Evolutionary conservation across 2,797 vertebrate species (phyloP).

Genomic region (Caiman crocodilus): DNA sequence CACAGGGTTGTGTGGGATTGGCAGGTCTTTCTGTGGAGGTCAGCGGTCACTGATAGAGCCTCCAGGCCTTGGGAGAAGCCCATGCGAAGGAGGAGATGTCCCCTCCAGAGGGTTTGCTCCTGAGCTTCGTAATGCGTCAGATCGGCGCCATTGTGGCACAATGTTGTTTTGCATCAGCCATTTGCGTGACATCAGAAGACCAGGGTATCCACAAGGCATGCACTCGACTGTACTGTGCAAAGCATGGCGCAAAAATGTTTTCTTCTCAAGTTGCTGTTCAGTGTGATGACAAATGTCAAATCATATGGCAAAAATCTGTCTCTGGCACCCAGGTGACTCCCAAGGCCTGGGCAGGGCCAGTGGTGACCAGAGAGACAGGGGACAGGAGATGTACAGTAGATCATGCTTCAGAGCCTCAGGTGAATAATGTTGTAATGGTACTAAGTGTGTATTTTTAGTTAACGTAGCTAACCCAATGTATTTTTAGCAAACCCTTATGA

Average conservation of each 20-base stretch:
- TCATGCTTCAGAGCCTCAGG: not conserved
- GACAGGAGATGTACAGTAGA: not conserved
- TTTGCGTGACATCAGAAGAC: not conserved
- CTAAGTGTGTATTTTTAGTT: not conserved
- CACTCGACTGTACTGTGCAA: accelerated
- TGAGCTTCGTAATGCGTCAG: accelerated
- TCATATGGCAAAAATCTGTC: not conserved
- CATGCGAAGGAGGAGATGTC: not conserved
- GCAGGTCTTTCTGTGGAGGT: not conserved
- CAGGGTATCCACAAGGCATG: not conserved
- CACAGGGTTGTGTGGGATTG: not conserved
- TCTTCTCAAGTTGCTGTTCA: not conserved
- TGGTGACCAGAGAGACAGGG: no score
- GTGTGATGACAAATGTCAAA: not conserved
- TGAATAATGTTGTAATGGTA: not conserved
- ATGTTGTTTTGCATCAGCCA: not conserved
- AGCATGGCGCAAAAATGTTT: not conserved
- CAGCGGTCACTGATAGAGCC: not conserved
- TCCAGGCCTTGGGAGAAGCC: not conserved
- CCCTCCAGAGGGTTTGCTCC: not conserved
- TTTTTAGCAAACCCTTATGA: not conserved
- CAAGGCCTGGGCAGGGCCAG: no score
- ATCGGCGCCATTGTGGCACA: not conserved
- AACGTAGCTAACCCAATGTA: not conserved
- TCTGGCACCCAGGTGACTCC: not conserved